Evolutionary conservation across 2,113 vertebrate species (phyloP), one percentile per base, ranked within the genome.

Genomic region (Apodemus sylvaticus): DNA sequence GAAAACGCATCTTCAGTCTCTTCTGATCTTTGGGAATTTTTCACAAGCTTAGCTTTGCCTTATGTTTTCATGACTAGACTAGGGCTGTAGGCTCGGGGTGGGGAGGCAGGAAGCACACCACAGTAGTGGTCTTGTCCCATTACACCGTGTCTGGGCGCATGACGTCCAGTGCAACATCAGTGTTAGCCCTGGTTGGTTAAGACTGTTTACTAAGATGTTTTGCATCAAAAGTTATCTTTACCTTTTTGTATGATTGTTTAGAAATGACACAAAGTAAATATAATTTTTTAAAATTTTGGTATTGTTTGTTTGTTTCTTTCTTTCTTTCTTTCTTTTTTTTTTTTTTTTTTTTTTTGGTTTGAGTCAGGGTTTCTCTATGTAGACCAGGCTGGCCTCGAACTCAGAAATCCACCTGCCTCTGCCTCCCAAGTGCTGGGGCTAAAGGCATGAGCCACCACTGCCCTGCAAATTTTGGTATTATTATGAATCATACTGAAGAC

Each of bases 131-230:
- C 64, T 83, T 26, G 14, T 76, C 62, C 89, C 3, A 16, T 90
- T 20, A 62, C 24, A 19, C 29, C 36, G 2, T 34, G 19, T 48
- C 42, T 12, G 53, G 26, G 68, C 19, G 29, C 11, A 7, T n/a
- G 31, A 19, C 66, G 78, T 48, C 34, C 45, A 71, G 13, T 2
- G 20, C 7, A 22, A 48, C 26, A 55, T 51, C 66, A 42, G 36
- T 48, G 6, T 53, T 62, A 48, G 45, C 66, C 31, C 34, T 83
- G 62, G 36, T 79, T 26, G 7, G 39, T 78, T 48, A 78, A 77
- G 58, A 31, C n/a, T n/a, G 26, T 64, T 89, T 90, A 39, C 48
- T 48, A 31, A 51, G 39, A 83, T 96, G 82, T 71, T 95, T 48
- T 39, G 2, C 11, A 34, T 22, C 82, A 62, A 71, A 58, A 83